These are phyloP conservation scores for Tetragnatha versicolor DNA, from an alignment of 1,140 invertebrate genomes.

Conservation along the genomic window DNA sequence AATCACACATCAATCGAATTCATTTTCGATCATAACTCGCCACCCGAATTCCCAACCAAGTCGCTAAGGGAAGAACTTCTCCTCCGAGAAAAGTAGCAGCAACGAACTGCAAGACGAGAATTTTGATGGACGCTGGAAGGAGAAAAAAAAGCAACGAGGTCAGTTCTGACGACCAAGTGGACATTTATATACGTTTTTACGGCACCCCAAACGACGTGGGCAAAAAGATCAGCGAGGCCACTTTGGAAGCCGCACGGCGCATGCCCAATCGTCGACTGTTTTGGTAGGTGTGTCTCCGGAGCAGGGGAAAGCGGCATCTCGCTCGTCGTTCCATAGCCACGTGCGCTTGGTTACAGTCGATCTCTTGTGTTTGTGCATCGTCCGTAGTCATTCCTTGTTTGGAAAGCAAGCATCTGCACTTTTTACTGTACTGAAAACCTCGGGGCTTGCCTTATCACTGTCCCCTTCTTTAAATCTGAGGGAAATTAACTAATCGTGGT, in stretches of 20 bases:
- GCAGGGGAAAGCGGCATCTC: background rate
- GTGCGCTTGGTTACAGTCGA: background rate
- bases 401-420: conserved; percentile 23
- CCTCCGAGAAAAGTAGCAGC: too few relatives aligned
- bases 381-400: conserved; percentile 9
- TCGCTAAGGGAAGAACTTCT: too few relatives aligned
- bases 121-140: too few relatives aligned
- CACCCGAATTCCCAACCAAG: too few relatives aligned
- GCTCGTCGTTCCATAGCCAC: conserved; percentile 21
- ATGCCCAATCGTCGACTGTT: conserved; percentile 28
- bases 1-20: too few relatives aligned
- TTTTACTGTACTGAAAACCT: background rate
- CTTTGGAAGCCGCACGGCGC: conserved; percentile 1
- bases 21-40: too few relatives aligned
- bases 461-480: too few relatives aligned
- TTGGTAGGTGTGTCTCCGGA: conserved; percentile 39
- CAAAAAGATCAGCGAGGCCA: background rate
- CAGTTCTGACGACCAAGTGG: background rate
- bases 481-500: too few relatives aligned
- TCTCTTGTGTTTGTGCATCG: background rate
- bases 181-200: background rate
- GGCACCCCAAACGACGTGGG: background rate
- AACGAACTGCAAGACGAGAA: too few relatives aligned
- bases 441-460: background rate
- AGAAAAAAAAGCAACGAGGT: too few relatives aligned